Evolutionary conservation across 1,140 invertebrate species (phyloP), one percentile per base, ranked within the genome.

Genomic region (Pachyrhynchus sulphureomaculatus): DNA sequence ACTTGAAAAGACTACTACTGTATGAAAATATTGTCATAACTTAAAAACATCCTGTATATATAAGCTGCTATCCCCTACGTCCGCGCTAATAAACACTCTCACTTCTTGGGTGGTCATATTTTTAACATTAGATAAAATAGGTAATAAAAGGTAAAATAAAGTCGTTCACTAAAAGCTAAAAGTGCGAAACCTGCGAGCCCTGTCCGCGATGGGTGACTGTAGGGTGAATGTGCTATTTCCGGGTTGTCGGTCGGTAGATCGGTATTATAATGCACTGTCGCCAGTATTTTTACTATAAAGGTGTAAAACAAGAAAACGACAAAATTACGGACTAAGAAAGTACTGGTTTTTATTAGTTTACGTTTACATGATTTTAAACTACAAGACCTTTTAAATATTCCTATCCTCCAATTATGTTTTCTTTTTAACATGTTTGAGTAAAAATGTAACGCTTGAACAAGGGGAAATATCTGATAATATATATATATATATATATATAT

Each of bases 81-180:
- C n/a, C n/a, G n/a, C n/a, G n/a, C n/a, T n/a, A n/a, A n/a, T n/a
- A n/a, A n/a, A n/a, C n/a, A n/a, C n/a, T n/a, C n/a, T n/a, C n/a
- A n/a, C 54, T 47, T 17, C 42, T 12, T 57, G 54, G 41, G 54
- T 57, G 54, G 54, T 37, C 49, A 15, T 6, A 29, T 24, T n/a
- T 41, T 37, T 26, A 33, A 10, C 23, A 18, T 6, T 18, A 17
- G 39, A 42, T 55, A 32, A 44, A 55, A 42, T 32, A n/a, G n/a
- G n/a, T n/a, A 26, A 55, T 42, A 55, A 55, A 55, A 55, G 52
- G 52, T 55, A 44, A 52, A 55, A 55, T 55, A 55, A 55, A 33
- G 42, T 45, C 42, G 41, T 4, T 47, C 44, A 57, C 41, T 57
- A 57, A 47, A 47, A 57, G 54, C 41, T 57, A 57, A 47, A 47